A percentile compares a stretch with the other conserved stretches of the same genome.
Evolutionary conservation across 2,113 vertebrate genomes (phyloP).

Genomic region (Ranitomeya variabilis): DNA sequence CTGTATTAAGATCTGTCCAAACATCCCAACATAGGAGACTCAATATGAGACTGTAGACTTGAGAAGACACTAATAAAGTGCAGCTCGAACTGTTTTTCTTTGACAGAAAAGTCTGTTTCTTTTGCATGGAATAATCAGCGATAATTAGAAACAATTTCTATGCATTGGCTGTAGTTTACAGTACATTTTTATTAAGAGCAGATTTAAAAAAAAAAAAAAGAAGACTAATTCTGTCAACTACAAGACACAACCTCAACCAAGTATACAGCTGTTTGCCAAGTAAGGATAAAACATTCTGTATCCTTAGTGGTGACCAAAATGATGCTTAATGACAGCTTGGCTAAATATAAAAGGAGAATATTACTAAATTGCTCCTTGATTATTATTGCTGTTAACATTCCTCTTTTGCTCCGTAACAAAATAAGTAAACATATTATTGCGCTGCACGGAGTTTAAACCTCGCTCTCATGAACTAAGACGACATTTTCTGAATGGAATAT

Average conservation of each 20-base stretch:
- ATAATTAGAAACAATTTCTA: slow-evolving; percentile 22
- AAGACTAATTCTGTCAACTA: not conserved
- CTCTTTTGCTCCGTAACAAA: slow-evolving; percentile 57
- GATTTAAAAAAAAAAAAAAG: not conserved
- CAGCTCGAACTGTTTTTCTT: not conserved
- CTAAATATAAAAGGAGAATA: slow-evolving; percentile 44
- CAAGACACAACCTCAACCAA: slow-evolving; percentile 14
- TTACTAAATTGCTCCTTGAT: slow-evolving; percentile 56
- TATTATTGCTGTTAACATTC: slow-evolving; percentile 60
- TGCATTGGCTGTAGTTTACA: slow-evolving; percentile 9
- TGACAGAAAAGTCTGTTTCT: not conserved
- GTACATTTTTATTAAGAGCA: slow-evolving; percentile 41
- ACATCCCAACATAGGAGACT: not conserved
- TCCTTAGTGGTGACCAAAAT: slow-evolving; percentile 52
- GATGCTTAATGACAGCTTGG: slow-evolving; percentile 51
- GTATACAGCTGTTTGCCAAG: slow-evolving; percentile 36
- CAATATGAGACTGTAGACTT: not conserved
- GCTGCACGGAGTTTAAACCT: not conserved
- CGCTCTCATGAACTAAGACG: slow-evolving; percentile 23
- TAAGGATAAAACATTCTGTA: slow-evolving; percentile 59
- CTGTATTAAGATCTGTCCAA: not conserved
- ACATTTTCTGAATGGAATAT: slow-evolving; percentile 39
- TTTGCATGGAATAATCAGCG: not conserved
- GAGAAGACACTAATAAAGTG: not conserved
- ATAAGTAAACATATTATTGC: slow-evolving; percentile 50